These are phyloP conservation scores for Belgica antarctica DNA, from an alignment of 2,888 invertebrate genomes.

Conservation along the genomic window DNA sequence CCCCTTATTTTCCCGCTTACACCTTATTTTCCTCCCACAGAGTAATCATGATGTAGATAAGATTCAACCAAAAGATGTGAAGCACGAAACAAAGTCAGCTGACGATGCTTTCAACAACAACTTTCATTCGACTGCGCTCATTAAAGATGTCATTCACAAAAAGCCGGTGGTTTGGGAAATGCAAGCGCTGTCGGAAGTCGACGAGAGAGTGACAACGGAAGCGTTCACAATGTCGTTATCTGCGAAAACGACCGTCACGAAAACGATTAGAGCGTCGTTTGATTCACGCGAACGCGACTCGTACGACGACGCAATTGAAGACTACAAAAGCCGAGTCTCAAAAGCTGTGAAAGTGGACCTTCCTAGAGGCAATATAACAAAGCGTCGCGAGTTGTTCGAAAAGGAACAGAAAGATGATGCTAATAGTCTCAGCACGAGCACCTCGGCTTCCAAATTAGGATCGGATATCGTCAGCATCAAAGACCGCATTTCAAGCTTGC, in stretches of 20 bases:
- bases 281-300: constrained; percentile 65
- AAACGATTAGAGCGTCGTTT: constrained; percentile 54
- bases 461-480: constrained; percentile 59
- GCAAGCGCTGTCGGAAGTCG: constrained; percentile 4
- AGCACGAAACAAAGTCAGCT: background rate
- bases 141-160: constrained; percentile 41
- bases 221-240: constrained; percentile 8
- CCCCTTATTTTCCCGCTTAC: constrained; percentile 21
- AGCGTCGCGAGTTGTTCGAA: constrained; percentile 80
- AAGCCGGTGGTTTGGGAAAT: constrained; percentile 43
- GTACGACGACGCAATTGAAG: constrained; percentile 83
- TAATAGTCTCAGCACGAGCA: constrained; percentile 45
- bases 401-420: constrained; percentile 60
- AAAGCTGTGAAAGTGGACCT: constrained; percentile 60
- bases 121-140: constrained; percentile 39
- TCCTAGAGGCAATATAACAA: constrained; percentile 78
- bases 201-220: background rate
- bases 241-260: constrained; percentile 48
- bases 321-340: constrained; percentile 75
- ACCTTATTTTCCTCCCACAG: constrained; percentile 52
- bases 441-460: constrained; percentile 47
- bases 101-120: constrained; percentile 34
- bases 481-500: constrained; percentile 68
- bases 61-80: constrained; percentile 46
- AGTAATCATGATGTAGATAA: constrained; percentile 59